These are phyloP conservation scores for Brenthis ino DNA, from an alignment of 2,888 invertebrate species.

Conservation along the genomic window DNA sequence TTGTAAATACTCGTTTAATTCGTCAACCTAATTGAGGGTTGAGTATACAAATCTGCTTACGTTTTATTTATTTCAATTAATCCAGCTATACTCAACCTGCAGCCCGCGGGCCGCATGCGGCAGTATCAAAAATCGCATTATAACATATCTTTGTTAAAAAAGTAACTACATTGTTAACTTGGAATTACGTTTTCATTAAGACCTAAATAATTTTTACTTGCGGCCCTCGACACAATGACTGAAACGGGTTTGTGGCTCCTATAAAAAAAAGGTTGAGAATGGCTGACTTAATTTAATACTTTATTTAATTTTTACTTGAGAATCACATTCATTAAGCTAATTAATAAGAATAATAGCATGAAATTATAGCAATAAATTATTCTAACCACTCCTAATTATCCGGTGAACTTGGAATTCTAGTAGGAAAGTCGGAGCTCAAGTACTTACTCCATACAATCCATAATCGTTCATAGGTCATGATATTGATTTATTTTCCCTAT, in stretches of 20 bases:
- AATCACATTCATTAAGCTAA: constrained; percentile 20
- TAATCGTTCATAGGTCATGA: not conserved
- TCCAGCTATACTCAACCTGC: too few species aligned
- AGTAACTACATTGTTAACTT: too few species aligned
- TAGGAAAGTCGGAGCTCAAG: not conserved
- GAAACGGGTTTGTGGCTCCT: too few species aligned
- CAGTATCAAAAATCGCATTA: too few species aligned
- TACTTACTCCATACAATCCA: not conserved
- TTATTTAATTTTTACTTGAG: not conserved
- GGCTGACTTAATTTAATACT: not conserved
- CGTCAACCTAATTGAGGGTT: too few species aligned
- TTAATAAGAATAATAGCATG: constrained; percentile 28
- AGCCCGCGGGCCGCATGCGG: too few species aligned
- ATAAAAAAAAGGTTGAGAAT: too few species aligned
- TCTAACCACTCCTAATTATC: constrained; percentile 33
- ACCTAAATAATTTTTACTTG: too few species aligned
- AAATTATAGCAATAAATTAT: constrained; percentile 32
- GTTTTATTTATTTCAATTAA: not conserved
- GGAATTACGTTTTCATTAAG: too few species aligned
- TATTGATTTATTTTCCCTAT: not conserved
- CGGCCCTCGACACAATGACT: too few species aligned
- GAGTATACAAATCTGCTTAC: not conserved
- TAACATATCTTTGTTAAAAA: too few species aligned
- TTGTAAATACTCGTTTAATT: too few species aligned
- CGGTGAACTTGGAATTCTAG: constrained; percentile 26